Conservation (phyloP, 1,140 invertebrate species). For the Battus philenor region DNA sequence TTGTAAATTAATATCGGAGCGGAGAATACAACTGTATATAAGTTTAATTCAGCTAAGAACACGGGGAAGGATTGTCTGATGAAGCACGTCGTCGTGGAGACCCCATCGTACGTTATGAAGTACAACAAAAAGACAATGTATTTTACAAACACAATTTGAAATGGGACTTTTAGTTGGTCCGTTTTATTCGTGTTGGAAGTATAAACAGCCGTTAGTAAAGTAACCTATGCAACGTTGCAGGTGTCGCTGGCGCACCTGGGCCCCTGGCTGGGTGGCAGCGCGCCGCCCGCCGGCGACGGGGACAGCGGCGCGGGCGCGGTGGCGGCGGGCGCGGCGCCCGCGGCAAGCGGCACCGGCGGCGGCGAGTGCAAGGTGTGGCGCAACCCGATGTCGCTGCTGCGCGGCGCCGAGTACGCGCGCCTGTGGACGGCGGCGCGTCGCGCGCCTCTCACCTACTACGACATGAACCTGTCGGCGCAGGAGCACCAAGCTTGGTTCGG, state of each 20-base stretch:
- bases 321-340: constrained; percentile 24
- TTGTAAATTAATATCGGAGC: no score
- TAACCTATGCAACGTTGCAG: no score
- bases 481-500: constrained; percentile 10
- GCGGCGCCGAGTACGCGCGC: constrained; percentile 96
- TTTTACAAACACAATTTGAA: no score
- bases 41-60: no score
- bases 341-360: constrained; percentile 32
- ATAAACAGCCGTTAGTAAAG: no score
- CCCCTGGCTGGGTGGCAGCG: constrained; percentile 92
- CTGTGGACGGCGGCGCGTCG: constrained; percentile 94
- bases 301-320: constrained; percentile 25
- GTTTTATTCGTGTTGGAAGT: no score
- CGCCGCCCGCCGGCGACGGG: constrained; percentile 46
- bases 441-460: constrained; percentile 98
- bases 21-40: no score
- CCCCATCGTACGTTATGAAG: no score
- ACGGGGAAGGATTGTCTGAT: no score
- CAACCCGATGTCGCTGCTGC: constrained; percentile 96
- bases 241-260: constrained; percentile 96
- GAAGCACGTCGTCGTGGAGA: no score
- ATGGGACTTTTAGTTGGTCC: no score
- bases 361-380: constrained; percentile 87
- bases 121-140: no score
- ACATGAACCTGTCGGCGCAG: constrained; percentile 99